Evolutionary conservation across 2,797 vertebrate species (phyloP).

Genomic region (Phrynocephalus vlangalii): DNA sequence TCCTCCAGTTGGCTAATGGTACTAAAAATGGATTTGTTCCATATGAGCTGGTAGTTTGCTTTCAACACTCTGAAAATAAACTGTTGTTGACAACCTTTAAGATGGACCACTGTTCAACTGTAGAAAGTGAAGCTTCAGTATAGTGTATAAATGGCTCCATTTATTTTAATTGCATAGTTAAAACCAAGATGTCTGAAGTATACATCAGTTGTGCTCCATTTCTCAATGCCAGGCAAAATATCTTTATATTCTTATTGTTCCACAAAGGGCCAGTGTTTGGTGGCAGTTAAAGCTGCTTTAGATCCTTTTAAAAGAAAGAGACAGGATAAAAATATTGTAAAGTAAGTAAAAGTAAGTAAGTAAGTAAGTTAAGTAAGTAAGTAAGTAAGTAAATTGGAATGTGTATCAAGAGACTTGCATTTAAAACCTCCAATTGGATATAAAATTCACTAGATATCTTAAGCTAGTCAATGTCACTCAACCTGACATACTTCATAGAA

Average conservation of each 20-base stretch:
- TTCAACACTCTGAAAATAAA: neutral
- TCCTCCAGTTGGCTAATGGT: neutral
- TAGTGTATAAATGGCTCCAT: neutral
- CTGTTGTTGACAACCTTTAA: neutral
- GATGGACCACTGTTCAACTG: neutral
- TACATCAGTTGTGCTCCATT: neutral
- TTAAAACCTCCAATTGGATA: too few relatives aligned
- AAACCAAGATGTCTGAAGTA: neutral
- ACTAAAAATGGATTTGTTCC: slow-evolving; percentile 15
- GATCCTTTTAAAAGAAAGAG: too few relatives aligned
- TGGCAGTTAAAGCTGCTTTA: too few relatives aligned
- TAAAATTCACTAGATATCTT: too few relatives aligned
- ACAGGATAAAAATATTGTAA: too few relatives aligned
- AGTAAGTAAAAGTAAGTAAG: too few relatives aligned
- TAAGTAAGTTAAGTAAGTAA: too few relatives aligned
- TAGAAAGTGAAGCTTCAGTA: neutral
- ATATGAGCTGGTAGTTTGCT: neutral
- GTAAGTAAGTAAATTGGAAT: too few relatives aligned
- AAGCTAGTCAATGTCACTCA: too few relatives aligned
- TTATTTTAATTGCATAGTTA: slow-evolving; percentile 14
- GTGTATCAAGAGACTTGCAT: too few relatives aligned
- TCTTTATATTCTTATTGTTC: neutral
- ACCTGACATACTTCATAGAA: too few relatives aligned
- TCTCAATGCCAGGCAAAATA: neutral
- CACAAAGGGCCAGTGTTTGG: neutral